A percentile compares a stretch with the other conserved stretches of the same genome.
These are phyloP conservation scores for Helicoverpa zea DNA, from an alignment of 1,140 invertebrate genomes.

Conservation along the genomic window DNA sequence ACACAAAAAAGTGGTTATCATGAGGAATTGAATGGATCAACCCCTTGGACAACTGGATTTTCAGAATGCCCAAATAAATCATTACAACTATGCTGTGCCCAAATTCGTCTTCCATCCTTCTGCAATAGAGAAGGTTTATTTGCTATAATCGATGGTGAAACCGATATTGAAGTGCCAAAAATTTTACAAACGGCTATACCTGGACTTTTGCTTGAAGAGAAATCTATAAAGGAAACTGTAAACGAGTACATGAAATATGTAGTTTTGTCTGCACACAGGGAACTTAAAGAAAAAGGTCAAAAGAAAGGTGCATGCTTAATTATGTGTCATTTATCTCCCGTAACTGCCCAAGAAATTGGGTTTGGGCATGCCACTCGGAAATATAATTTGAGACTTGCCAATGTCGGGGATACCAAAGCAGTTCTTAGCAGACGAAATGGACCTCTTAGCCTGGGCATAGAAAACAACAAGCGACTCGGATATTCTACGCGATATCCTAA, in stretches of 20 bases:
- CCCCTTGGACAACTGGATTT: slow-evolving; percentile 93
- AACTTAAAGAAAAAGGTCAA: slow-evolving; percentile 91
- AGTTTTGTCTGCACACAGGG: slow-evolving; percentile 91
- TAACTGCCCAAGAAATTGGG: slow-evolving; percentile 84
- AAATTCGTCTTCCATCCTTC: slow-evolving; percentile 92
- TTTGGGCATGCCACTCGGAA: slow-evolving; percentile 81
- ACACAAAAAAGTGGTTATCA: slow-evolving; percentile 88
- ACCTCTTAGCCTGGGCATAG: slow-evolving; percentile 87
- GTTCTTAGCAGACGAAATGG: slow-evolving; percentile 90
- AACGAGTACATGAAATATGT: slow-evolving; percentile 95
- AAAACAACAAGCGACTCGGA: slow-evolving; percentile 88
- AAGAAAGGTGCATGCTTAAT: slow-evolving; percentile 91
- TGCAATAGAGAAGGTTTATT: slow-evolving; percentile 93
- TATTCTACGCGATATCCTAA: slow-evolving; percentile 89
- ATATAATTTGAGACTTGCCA: slow-evolving; percentile 90
- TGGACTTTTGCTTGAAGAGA: slow-evolving; percentile 92
- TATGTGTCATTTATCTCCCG: slow-evolving; percentile 90
- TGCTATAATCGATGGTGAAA: slow-evolving; percentile 93
- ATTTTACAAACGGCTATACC: slow-evolving; percentile 92
- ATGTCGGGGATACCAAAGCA: slow-evolving; percentile 91
- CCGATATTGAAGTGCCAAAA: slow-evolving; percentile 89
- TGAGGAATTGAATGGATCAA: slow-evolving; percentile 86
- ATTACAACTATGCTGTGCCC: slow-evolving; percentile 91
- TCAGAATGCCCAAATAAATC: slow-evolving; percentile 93
- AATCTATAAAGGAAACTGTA: slow-evolving; percentile 92